phyloP scores from a whole-genome alignment of 2,113 vertebrate species.

The Microtus richardsoni region DNA sequence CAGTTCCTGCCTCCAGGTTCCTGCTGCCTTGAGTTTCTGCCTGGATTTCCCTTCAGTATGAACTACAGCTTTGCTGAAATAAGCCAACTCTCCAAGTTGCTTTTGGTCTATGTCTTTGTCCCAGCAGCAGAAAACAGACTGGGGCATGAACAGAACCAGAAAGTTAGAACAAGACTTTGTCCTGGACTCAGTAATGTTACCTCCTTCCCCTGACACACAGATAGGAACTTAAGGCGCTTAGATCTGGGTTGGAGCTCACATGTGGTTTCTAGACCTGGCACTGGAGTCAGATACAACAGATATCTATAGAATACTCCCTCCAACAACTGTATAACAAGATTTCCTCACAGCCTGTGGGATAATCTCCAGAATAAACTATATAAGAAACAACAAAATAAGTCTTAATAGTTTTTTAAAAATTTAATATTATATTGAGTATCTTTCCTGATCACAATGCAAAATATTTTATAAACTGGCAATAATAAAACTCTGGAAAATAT shows the following conservation, averaged over 20 bases:
- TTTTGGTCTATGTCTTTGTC: neutral
- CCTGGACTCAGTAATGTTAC: neutral
- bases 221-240: neutral
- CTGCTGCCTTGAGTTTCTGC: neutral
- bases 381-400: neutral
- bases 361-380: neutral
- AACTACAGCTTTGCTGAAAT: neutral
- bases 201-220: neutral
- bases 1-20: neutral
- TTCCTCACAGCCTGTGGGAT: neutral
- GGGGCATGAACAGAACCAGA: neutral
- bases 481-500: neutral
- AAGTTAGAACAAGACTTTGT: neutral
- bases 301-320: neutral
- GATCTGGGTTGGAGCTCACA: no score
- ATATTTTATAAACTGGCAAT: neutral
- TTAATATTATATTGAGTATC: neutral
- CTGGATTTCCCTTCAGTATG: neutral
- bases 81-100: neutral
- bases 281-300: neutral
- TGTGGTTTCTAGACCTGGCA: neutral
- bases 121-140: neutral
- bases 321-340: neutral
- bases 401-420: neutral
- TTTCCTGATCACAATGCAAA: neutral